Conservation (phyloP, 2,888 invertebrate genomes). For the Dryococelus australis region DNA sequence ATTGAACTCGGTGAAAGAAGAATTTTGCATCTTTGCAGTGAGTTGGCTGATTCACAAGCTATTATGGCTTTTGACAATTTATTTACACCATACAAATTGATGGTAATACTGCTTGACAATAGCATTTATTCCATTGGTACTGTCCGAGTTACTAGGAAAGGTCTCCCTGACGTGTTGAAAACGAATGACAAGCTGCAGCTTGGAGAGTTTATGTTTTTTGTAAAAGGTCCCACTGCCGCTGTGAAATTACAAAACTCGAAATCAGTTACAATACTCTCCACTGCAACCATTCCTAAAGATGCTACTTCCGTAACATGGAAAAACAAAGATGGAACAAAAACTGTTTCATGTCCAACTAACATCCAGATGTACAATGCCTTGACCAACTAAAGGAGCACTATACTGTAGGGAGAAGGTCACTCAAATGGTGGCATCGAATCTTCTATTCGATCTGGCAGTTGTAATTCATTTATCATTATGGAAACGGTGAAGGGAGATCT, state of each 20-base stretch:
- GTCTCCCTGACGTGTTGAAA: slow-evolving; percentile 33
- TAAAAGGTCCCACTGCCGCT: slow-evolving; percentile 23
- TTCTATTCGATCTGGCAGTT: neutral
- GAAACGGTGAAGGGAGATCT: neutral
- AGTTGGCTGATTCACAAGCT: neutral
- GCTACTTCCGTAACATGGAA: slow-evolving; percentile 27
- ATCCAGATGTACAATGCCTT: slow-evolving; percentile 30
- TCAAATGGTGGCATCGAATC: neutral
- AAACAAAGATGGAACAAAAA: neutral
- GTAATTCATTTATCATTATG: neutral
- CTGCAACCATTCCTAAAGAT: slow-evolving; percentile 33
- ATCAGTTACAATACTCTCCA: slow-evolving; percentile 34
- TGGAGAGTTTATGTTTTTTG: slow-evolving; percentile 33
- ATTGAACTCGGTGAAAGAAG: slow-evolving; percentile 23
- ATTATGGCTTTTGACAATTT: slow-evolving; percentile 32
- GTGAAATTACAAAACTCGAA: slow-evolving; percentile 35
- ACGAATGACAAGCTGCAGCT: slow-evolving; percentile 34
- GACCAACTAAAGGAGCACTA: slow-evolving; percentile 35
- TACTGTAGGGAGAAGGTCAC: neutral
- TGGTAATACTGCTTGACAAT: slow-evolving; percentile 25
- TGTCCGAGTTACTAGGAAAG: slow-evolving; percentile 33
- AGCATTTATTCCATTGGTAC: slow-evolving; percentile 32
- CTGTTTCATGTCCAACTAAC: slow-evolving; percentile 31
- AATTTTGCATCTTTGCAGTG: slow-evolving; percentile 24
- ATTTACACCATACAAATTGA: slow-evolving; percentile 33